Percentiles rank a stretch among this genome's conserved stretches.
Conservation (phyloP, 2,113 vertebrate species). For the Cariama cristata region DNA sequence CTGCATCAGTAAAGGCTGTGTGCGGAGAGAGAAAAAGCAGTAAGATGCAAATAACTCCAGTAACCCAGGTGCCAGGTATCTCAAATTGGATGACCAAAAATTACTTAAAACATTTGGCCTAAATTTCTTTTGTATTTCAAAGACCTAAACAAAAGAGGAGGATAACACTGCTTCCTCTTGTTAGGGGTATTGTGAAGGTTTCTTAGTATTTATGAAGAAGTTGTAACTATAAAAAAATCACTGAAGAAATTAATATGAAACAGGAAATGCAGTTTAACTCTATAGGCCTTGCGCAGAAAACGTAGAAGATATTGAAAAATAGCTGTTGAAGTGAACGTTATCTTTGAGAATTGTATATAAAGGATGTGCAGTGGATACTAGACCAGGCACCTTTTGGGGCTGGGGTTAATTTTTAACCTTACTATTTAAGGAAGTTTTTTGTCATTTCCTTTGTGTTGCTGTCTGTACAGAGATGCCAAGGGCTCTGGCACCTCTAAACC, state of each 20-base stretch:
- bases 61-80: neutral
- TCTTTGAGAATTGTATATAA: neutral
- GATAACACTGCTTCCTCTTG: neutral
- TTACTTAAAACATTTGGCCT: neutral
- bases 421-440: neutral
- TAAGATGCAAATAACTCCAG: neutral
- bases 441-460: neutral
- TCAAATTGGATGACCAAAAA: neutral
- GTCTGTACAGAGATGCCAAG: neutral
- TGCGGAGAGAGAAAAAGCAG: neutral
- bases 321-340: neutral
- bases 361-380: neutral
- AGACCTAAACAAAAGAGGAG: no score
- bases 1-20: fast-evolving
- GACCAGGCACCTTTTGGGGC: neutral
- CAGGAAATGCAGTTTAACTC: neutral
- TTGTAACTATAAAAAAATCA: neutral
- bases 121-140: neutral
- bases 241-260: neutral
- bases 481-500: neutral
- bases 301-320: neutral
- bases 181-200: neutral
- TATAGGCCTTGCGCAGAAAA: neutral
- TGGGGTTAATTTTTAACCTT: neutral
- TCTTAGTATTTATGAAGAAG: neutral